Evolutionary conservation across 2,797 vertebrate genomes (phyloP).

Genomic region (Peromyscus eremicus): DNA sequence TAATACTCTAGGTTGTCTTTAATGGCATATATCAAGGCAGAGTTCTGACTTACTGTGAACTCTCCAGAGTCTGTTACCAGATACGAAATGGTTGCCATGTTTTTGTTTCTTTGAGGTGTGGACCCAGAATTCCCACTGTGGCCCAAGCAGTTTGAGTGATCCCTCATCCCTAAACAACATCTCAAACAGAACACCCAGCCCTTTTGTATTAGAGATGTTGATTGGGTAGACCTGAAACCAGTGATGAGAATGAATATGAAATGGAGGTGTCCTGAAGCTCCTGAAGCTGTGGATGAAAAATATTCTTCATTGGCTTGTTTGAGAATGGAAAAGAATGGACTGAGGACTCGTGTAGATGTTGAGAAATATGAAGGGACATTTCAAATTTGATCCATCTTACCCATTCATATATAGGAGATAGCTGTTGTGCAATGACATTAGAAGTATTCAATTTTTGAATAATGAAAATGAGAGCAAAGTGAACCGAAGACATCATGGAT

Average conservation of each 20-base stretch:
- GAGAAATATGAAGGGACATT: background rate
- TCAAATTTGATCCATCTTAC: background rate
- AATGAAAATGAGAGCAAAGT: background rate
- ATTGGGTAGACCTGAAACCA: background rate
- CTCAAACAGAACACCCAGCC: background rate
- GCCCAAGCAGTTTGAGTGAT: background rate
- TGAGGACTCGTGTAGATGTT: background rate
- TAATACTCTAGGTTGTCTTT: background rate
- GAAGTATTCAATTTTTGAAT: background rate
- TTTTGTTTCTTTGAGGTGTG: background rate
- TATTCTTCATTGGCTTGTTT: background rate
- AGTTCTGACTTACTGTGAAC: background rate
- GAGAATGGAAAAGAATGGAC: background rate
- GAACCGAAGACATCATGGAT: background rate
- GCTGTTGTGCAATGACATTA: background rate
- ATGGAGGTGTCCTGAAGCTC: too few species aligned
- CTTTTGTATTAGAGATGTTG: background rate
- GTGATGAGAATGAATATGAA: background rate
- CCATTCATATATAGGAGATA: background rate
- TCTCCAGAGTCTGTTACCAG: background rate
- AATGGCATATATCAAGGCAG: background rate
- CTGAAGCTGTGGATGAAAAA: background rate
- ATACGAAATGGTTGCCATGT: background rate
- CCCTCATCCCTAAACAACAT: background rate
- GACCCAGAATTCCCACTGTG: background rate